Evolutionary conservation across 2,888 invertebrate genomes (phyloP).

Genomic region (Protophormia terraenovae): DNA sequence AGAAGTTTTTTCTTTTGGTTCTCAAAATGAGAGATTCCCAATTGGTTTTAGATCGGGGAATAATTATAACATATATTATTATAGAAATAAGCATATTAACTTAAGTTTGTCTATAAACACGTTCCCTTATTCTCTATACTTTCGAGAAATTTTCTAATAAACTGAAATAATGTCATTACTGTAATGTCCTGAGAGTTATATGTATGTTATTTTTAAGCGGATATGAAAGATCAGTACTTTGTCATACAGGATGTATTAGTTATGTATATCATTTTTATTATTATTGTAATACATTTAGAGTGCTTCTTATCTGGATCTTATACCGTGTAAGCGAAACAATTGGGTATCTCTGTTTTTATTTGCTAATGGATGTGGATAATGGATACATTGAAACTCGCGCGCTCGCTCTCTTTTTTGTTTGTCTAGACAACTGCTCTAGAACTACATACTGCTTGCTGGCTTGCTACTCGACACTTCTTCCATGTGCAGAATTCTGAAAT

Average conservation of each 20-base stretch:
- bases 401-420: constrained; percentile 22
- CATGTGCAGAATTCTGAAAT: constrained; percentile 57
- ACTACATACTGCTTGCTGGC: background rate
- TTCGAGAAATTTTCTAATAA: too few relatives aligned
- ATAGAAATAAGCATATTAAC: background rate
- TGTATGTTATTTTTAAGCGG: too few relatives aligned
- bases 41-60: background rate
- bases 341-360: constrained; percentile 15
- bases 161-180: too few relatives aligned
- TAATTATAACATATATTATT: too few relatives aligned
- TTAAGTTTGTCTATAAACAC: too few relatives aligned
- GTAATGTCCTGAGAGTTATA: too few relatives aligned
- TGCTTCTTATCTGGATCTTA: too few relatives aligned
- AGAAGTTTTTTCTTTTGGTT: background rate
- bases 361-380: background rate
- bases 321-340: background rate
- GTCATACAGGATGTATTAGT: too few relatives aligned
- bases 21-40: background rate
- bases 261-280: too few relatives aligned
- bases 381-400: constrained; percentile 13
- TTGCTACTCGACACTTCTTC: constrained; percentile 25
- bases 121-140: too few relatives aligned
- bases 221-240: too few relatives aligned
- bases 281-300: too few relatives aligned
- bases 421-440: constrained; percentile 30